Evolutionary conservation across 2,888 invertebrate genomes (phyloP), one percentile per base, ranked within the genome.

Genomic region (Drosophila mimetica): DNA sequence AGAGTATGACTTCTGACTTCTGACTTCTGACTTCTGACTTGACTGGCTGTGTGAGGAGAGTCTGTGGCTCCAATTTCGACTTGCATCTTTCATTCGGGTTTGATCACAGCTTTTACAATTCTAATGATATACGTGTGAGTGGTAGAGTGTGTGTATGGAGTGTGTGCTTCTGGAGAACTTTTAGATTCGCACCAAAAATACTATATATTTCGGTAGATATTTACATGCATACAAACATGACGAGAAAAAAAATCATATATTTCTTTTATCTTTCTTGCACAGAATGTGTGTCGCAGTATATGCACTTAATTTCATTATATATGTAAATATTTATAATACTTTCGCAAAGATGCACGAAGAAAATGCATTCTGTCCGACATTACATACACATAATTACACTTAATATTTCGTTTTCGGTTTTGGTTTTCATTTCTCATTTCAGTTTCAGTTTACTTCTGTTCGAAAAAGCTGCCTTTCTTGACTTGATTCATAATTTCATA

Each of bases 41-140:
- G 61, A 14, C 16, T 50, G 57, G 13, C 32, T 63, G 39, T 64
- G 39, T 34, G 42, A 16, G 54, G 44, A 51, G 39, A 30, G 25
- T 70, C 34, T 61, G 44, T 42, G 34, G 81, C 75, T 67, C 37
- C 50, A 52, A 61, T 61, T 65, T 54, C 34, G 39, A 46, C 18
- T 39, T 61, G 51, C 58, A 65, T 65, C 48, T 71, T 70, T 30
- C 46, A 46, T 46, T 46, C 65, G 67, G 52, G 42, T 64, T 82
- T 86, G 86, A 82, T 82, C 82, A 82, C 82, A 82, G 82, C 88
- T 75, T 82, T 82, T 88, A 87, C 73, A 80, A 86, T 82, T 86
- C 82, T 79, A 82, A 82, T 88, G 88, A 86, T 87, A 82, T 87
- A 73, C 73, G 66, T 65, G 73, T 72, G 48, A 60, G 41, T 71